Conservation (phyloP, 2,888 invertebrate species). For the Microctonus aethiopoides region DNA sequence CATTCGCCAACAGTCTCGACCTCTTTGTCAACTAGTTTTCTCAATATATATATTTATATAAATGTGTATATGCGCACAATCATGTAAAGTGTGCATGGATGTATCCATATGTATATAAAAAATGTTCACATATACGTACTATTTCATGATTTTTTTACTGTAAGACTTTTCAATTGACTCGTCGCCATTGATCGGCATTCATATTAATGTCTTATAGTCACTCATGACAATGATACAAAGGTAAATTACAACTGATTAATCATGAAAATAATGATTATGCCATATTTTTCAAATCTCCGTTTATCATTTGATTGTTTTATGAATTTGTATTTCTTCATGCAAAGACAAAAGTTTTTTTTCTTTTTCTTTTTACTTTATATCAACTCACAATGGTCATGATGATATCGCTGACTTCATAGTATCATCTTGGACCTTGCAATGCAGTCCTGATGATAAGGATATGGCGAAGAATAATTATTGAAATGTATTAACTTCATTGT, state of each 20-base stretch:
- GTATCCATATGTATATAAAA: too few species aligned
- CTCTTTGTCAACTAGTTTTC: not conserved
- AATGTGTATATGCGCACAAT: not conserved
- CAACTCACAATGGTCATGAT: constrained; percentile 34
- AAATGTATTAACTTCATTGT: not conserved
- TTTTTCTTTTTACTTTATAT: not conserved
- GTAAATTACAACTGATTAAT: not conserved
- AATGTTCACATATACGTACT: not conserved
- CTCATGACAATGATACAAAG: not conserved
- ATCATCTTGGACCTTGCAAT: constrained; percentile 1
- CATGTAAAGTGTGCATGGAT: not conserved
- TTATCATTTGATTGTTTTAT: too few species aligned
- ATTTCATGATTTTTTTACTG: too few species aligned
- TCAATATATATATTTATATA: not conserved
- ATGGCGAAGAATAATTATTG: not conserved
- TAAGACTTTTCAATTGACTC: constrained; percentile 15
- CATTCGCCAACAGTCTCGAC: not conserved
- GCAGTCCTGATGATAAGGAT: not conserved
- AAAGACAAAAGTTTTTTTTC: too few species aligned
- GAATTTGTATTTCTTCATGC: too few species aligned
- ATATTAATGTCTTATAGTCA: constrained; percentile 39
- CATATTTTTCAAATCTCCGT: too few species aligned
- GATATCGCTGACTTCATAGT: not conserved
- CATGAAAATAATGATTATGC: too few species aligned
- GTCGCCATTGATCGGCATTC: constrained; percentile 59